phyloP scores from a whole-genome alignment of 2,888 invertebrate species.

The Xestia sexstrigata region DNA sequence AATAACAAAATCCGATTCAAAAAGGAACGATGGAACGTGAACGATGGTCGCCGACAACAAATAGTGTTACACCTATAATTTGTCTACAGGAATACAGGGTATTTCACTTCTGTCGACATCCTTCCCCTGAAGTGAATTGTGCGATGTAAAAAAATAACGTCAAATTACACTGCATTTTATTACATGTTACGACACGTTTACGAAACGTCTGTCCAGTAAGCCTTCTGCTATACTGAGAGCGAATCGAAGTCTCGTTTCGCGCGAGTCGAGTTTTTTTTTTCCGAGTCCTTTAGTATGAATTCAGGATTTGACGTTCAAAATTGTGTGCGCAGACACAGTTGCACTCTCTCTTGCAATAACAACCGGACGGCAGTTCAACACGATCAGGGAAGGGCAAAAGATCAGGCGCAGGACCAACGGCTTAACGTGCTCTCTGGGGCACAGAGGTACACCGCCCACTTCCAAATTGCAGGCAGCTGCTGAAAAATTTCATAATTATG shows the following conservation, averaged over 20 bases:
- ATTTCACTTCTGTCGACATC: background rate
- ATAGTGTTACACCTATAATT: too few species aligned
- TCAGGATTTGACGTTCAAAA: background rate
- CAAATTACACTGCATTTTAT: constrained; percentile 67
- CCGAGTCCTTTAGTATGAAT: background rate
- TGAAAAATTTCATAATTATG: background rate
- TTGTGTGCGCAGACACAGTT: background rate
- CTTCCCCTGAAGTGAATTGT: background rate
- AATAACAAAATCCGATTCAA: too few species aligned
- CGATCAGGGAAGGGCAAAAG: background rate
- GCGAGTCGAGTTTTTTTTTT: background rate
- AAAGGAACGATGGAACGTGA: too few species aligned
- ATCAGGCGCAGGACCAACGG: background rate
- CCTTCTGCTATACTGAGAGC: background rate
- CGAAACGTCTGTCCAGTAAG: constrained; percentile 60
- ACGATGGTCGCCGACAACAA: too few species aligned
- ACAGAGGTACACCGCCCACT: background rate
- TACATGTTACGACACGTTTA: constrained; percentile 66
- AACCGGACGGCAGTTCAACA: background rate
- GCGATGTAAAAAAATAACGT: constrained; percentile 44
- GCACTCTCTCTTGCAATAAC: too few species aligned
- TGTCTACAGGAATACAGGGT: background rate
- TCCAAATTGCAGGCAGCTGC: background rate
- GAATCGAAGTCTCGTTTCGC: too few species aligned
- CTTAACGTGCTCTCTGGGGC: background rate